Evolutionary conservation across 2,113 vertebrate genomes (phyloP).

Genomic region (Amphilophus citrinellus): DNA sequence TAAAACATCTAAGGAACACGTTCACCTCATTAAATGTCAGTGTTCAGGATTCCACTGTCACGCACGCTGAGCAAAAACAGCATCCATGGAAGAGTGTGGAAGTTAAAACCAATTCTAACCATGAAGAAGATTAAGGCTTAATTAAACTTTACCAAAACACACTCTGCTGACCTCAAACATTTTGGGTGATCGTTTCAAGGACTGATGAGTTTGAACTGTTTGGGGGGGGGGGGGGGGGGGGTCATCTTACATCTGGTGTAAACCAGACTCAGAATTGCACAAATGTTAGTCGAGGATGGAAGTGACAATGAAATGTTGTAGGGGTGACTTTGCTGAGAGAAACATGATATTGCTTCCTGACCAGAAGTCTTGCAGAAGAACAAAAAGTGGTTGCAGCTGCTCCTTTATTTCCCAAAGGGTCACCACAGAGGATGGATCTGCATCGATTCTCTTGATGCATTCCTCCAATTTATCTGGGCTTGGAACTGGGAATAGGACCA

Average conservation of each 20-base stretch:
- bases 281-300: not conserved
- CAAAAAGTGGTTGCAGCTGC: not conserved
- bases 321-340: not conserved
- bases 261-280: not conserved
- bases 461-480: not conserved
- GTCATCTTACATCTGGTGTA: not conserved
- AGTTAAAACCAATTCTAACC: not conserved
- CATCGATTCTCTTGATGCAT: not conserved
- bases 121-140: not conserved
- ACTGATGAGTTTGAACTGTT: not conserved
- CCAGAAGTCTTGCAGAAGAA: not conserved
- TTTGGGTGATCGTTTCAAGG: not conserved
- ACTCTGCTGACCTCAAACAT: not conserved
- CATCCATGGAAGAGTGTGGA: not conserved
- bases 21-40: too few species aligned
- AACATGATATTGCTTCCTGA: not conserved
- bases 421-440: not conserved
- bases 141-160: not conserved
- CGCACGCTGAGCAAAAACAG: fast-evolving
- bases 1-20: not conserved
- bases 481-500: fast-evolving
- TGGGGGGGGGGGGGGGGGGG: fast-evolving
- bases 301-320: not conserved
- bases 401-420: fast-evolving
- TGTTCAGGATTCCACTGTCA: too few species aligned